Evolutionary conservation across 2,797 vertebrate species (phyloP), one percentile per base, ranked within the genome.

Genomic region (Anguilla megastoma): DNA sequence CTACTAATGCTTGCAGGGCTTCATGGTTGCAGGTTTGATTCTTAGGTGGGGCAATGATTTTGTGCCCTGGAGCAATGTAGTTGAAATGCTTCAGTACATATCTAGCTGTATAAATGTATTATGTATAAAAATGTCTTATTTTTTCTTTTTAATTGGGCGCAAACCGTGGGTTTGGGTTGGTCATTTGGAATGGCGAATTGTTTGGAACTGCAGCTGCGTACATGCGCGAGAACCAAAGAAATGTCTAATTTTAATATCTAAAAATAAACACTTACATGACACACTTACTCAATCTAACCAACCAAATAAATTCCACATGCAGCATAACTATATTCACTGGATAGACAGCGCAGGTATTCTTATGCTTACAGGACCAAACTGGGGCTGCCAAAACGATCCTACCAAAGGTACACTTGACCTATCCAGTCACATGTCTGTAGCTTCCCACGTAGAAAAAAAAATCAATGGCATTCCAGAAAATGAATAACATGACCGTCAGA

Each of bases 361-460:
- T 12, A 24, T 83, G 24, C 52, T 58, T 45, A 33, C 33, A 48
- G 24, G 21, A 52, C 27, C 18, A 45, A 41, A 33, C 16, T 63
- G 86, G 45, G 27, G 86, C 83, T 58, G 74, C 86, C 45, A n/a
- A 66, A 24, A 71, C 27, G 21, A 69, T 45, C 52, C 24, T 48
- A 79, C 36, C 52, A 87, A 82, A 27, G 63, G 76, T 82, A 33
- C 36, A 30, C 5, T 41, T 84, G 36, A 87, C 87, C 80, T 71
- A 69, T 5, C n/a, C 27, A 87, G n/a, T 85, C 50, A 56, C 50
- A 85, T 30, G 27, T 16, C 27, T 14, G 30, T 24, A 14, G 41
- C 14, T 41, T 85, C 54, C 27, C 58, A 18, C 54, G 45, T 52
- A 54, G 16, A 63, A 24, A 63, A 24, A 54, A 18, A 79, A 21